Evolutionary conservation across 2,113 vertebrate genomes (phyloP), one percentile per base, ranked within the genome.

Genomic region (Amphilophus citrinellus): DNA sequence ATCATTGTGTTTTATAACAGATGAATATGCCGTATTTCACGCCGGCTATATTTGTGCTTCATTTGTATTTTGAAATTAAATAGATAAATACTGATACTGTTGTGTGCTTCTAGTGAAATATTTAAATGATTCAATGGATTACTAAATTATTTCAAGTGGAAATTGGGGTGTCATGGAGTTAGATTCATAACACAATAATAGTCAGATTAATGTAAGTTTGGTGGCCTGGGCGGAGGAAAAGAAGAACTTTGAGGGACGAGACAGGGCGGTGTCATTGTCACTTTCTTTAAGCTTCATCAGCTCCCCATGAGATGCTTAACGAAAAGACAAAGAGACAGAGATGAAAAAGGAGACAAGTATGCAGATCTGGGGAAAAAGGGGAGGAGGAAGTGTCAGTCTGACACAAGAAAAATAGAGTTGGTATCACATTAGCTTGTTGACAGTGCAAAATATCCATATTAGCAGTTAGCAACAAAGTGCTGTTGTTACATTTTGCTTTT

Each of bases 11-110:
- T 53, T 84, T 80, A 18, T 75, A 60, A 9, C 30, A 56, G 15
- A 79, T 84, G 27, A 86, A 75, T 35, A 42, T 56, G 47, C 68
- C 30, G 17, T 63, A 7, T 61, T 76, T 73, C 20, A 56, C 7
- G 32, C 17, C 57, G 47, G 14, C 22, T 59, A 1, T 60, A 76
- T 35, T 20, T 61, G 50, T 6, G 2, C 39, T 61, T 62, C 32
- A 71, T 68, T 73, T 88, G 80, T 47, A 77, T 83, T 66, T 35
- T 71, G 57, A 73, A 87, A 58, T 56, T 73, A 56, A 73, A 53
- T 8, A 73, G 50, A 53, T 15, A 53, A 53, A 53, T 53, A n/a
- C 4, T 56, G 27, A n/a, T 73, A 32, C 47, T 35, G 10, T n/a
- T 35, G 27, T 30, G 63, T 56, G 39, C 50, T 18, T 73, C 4